Conservation (phyloP, 2,113 vertebrate genomes). For the Glaucidium brasilianum region DNA sequence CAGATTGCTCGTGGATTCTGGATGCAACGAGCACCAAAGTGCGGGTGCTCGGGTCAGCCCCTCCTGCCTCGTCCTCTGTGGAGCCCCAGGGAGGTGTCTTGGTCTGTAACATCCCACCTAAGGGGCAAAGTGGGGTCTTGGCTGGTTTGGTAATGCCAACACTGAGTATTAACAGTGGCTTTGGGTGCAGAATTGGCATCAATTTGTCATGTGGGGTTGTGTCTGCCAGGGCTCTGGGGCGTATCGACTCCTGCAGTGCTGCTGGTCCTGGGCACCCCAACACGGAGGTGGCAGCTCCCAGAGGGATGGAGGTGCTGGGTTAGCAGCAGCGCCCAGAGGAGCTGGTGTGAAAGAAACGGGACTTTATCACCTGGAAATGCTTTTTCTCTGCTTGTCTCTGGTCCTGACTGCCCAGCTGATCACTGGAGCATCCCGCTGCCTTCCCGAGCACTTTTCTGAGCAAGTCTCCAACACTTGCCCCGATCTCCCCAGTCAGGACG, state of each 20-base stretch:
- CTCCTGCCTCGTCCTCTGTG: accelerated
- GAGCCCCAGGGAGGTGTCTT: neutral
- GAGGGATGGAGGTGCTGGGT: neutral
- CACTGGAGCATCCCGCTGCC: neutral
- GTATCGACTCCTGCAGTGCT: neutral
- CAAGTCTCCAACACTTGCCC: neutral
- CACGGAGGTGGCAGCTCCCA: neutral
- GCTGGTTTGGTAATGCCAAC: neutral
- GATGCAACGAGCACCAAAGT: neutral
- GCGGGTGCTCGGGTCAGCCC: neutral
- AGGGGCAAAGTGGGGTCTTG: neutral
- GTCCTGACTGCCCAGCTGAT: accelerated
- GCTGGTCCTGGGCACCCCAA: neutral
- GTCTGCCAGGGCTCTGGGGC: neutral
- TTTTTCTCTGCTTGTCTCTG: neutral
- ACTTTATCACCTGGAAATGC: neutral
- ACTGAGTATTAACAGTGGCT: neutral
- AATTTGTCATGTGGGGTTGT: accelerated
- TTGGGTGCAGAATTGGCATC: neutral
- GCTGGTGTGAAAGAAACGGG: neutral
- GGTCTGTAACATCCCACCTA: accelerated
- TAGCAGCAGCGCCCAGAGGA: neutral
- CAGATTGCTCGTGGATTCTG: accelerated
- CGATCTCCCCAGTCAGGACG: neutral
- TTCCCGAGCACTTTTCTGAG: accelerated